Base-by-base conservation (phyloP, 2,113 vertebrate species). In the Acrocephalus kingi region DNA sequence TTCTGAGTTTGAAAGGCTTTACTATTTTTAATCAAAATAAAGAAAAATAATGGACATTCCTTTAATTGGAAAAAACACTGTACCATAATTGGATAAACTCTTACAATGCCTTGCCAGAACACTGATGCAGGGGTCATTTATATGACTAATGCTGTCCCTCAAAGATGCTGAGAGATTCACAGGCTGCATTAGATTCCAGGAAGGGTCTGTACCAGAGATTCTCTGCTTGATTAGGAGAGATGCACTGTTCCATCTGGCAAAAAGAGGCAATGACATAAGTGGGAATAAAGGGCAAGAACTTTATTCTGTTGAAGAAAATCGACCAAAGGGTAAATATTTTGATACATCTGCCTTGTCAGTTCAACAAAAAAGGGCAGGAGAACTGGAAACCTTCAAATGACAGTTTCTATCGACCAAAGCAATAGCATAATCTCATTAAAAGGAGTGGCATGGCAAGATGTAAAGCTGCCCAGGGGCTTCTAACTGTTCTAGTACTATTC, bases 361-460 rank as follows among this genome's bases (percentile, higher is more conserved):
- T 81, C n/a, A 68, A 63, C 64, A 64, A 6, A 78, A 92, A 87
- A 80, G 43, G 15, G 18, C 67, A 78, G 69, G 31, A 95, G 45
- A 89, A 72, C 85, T 84, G 73, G 75, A 93, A 89, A 63, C 21
- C 64, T 75, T 90, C 72, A 84, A 74, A 86, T 59, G 68, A 64
- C 84, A 89, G 45, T n/a, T 88, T 67, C 35, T 72, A 82, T 86
- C 1, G 4, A 92, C 52, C 45, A 49, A 84, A 82, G 39, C 66
- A 82, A 71, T 31, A 74, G 46, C 62, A 69, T 78, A 92, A 94
- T 90, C 58, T 95, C 77, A 89, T 96, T 96, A 87, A 91, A 62
- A 75, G 24, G 37, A 82, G 67, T 69, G 31, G 52, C 64, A 80
- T 8, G 56, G 76, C 43, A 94, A 90, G 90, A 96, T 79, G 83